Conservation (phyloP, 92 coral and sea anemone species). For the Epizoanthus rinbou region DNA sequence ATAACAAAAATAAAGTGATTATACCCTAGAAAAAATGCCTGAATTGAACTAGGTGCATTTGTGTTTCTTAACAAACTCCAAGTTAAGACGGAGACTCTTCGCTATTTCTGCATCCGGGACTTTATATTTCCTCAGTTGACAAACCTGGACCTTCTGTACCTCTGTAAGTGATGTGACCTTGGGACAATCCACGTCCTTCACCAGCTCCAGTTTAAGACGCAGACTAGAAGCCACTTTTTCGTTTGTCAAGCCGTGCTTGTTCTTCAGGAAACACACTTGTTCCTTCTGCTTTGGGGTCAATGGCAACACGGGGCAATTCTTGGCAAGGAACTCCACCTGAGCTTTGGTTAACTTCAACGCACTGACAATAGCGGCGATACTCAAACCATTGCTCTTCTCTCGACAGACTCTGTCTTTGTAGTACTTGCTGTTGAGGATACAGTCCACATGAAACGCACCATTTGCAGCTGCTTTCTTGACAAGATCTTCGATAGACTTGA, state of each 20-base stretch:
- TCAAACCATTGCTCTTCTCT: conserved; percentile 33
- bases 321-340: conserved; percentile 43
- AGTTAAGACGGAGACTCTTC: not conserved
- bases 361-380: conserved; percentile 31
- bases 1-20: too few species aligned
- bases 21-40: too few species aligned
- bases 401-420: conserved; percentile 52
- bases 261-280: conserved; percentile 40
- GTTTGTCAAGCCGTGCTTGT: conserved; percentile 19
- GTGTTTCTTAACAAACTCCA: conserved; percentile 16
- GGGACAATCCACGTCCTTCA: conserved; percentile 31
- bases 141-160: conserved; percentile 4
- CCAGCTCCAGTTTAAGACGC: not conserved
- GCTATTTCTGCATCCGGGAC: conserved; percentile 11
- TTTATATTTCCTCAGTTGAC: conserved; percentile 10
- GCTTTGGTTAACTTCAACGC: conserved; percentile 22
- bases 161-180: not conserved
- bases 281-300: conserved; percentile 44
- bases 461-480: conserved; percentile 44
- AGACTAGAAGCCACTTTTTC: not conserved
- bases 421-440: conserved; percentile 65
- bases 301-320: conserved; percentile 49
- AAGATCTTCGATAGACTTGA: conserved; percentile 39
- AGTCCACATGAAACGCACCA: conserved; percentile 50
- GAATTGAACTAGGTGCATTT: conserved; percentile 14